phyloP scores from a whole-genome alignment of 2,797 vertebrate species.

The Xiphorhynchus erythropygius region DNA sequence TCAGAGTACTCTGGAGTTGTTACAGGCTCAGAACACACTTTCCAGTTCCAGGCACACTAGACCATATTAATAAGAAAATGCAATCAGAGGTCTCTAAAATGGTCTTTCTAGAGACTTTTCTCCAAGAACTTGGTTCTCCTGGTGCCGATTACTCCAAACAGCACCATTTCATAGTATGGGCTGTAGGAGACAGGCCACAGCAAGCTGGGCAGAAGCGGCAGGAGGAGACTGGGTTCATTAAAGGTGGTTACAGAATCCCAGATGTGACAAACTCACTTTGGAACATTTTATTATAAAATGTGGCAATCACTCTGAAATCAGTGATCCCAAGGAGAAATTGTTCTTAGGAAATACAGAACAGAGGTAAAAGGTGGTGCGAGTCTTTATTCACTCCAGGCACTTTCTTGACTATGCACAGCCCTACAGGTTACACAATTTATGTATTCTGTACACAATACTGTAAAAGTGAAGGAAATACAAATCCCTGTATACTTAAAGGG shows the following conservation, averaged over 20 bases:
- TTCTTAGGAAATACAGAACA: background rate
- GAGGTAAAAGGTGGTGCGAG: background rate
- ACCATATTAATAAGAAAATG: background rate
- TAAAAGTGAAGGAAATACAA: background rate
- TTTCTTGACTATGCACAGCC: accelerated
- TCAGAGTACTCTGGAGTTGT: background rate
- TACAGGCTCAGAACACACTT: background rate
- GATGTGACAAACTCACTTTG: background rate
- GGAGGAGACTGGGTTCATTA: background rate
- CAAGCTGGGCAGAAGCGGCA: background rate
- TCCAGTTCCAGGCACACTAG: background rate
- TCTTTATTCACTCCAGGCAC: background rate
- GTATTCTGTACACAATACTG: background rate
- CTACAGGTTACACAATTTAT: background rate
- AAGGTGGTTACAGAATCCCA: background rate
- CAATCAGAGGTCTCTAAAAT: background rate
- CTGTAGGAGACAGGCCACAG: background rate
- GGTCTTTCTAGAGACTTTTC: background rate
- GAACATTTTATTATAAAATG: background rate
- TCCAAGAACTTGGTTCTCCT: background rate
- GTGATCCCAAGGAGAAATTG: background rate
- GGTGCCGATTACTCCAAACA: background rate
- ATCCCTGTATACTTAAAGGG: background rate
- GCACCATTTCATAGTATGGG: background rate
- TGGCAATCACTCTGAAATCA: background rate